Conservation (phyloP, 2,113 vertebrate genomes). For the Nycticorax nycticorax region DNA sequence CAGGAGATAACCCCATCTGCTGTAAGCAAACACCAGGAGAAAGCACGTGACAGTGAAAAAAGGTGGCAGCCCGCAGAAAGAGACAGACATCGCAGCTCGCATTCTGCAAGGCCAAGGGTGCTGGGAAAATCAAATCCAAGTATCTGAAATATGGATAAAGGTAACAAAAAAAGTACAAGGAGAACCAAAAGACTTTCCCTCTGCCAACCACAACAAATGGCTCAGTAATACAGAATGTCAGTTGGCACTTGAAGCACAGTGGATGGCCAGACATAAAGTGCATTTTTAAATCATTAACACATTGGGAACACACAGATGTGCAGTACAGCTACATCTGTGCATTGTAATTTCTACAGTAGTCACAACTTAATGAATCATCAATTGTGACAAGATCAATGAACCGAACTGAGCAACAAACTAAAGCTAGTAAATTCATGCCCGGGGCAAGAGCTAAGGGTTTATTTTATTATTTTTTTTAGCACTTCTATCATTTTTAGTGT, state of each 20-base stretch:
- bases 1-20: neutral
- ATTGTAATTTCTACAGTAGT: slow-evolving; percentile 68
- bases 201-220: slow-evolving; percentile 39
- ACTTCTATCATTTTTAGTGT: slow-evolving; percentile 43
- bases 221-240: slow-evolving; percentile 42
- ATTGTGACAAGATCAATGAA: slow-evolving; percentile 74
- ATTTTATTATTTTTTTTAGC: slow-evolving; percentile 20
- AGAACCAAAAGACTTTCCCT: slow-evolving; percentile 21
- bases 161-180: neutral
- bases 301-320: slow-evolving; percentile 66
- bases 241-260: slow-evolving; percentile 45
- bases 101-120: neutral
- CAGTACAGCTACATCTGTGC: slow-evolving; percentile 63
- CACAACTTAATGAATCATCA: slow-evolving; percentile 74
- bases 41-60: neutral
- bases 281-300: slow-evolving; percentile 64
- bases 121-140: neutral
- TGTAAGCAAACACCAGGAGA: neutral
- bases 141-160: neutral
- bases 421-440: slow-evolving; percentile 67
- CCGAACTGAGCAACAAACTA: slow-evolving; percentile 63
- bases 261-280: slow-evolving; percentile 51
- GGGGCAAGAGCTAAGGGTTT: slow-evolving; percentile 45
- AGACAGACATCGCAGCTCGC: neutral
- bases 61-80: neutral